A percentile compares a stretch with the other conserved stretches of the same genome.
Conservation (phyloP, 2,113 vertebrate species). For the Oryzias melastigma region DNA sequence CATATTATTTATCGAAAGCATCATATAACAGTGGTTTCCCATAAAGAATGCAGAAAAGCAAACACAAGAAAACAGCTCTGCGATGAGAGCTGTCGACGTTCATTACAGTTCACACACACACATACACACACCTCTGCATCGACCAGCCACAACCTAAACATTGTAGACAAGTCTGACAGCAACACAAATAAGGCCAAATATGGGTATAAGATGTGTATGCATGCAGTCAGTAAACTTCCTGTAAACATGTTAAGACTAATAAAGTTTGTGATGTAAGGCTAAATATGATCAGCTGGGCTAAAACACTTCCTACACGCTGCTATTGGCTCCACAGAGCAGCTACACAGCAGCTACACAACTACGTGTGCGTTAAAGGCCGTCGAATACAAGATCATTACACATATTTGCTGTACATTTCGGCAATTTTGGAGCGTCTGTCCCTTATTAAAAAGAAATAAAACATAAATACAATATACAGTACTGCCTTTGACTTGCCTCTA, state of each 20-base stretch:
- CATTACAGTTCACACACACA: slow-evolving; percentile 45
- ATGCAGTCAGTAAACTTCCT: slow-evolving; percentile 74
- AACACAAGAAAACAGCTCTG: slow-evolving; percentile 51
- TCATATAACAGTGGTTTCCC: slow-evolving; percentile 53
- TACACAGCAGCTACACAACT: slow-evolving; percentile 53
- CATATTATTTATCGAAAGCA: slow-evolving; percentile 60
- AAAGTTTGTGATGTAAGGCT: slow-evolving; percentile 78
- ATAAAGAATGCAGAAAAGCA: slow-evolving; percentile 57
- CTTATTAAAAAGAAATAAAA: slow-evolving; percentile 1
- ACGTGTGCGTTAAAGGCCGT: slow-evolving; percentile 67
- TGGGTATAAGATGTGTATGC: slow-evolving; percentile 68
- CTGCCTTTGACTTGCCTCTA: slow-evolving; percentile 41
- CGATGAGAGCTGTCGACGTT: slow-evolving; percentile 50
- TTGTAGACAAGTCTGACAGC: slow-evolving; percentile 48
- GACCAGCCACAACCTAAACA: slow-evolving; percentile 38
- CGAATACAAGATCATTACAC: slow-evolving; percentile 54
- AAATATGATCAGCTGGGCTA: slow-evolving; percentile 67
- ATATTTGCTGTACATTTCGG: slow-evolving; percentile 55
- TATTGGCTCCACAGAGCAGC: slow-evolving; percentile 33
- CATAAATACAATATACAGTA: slow-evolving; percentile 22
- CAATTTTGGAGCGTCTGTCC: slow-evolving; percentile 38
- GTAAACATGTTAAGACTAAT: slow-evolving; percentile 81
- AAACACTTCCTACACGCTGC: slow-evolving; percentile 33
- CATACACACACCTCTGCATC: slow-evolving; percentile 15
- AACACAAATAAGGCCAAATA: slow-evolving; percentile 80